phyloP scores from a whole-genome alignment of 2,113 vertebrate genomes.

The Nestor notabilis region DNA sequence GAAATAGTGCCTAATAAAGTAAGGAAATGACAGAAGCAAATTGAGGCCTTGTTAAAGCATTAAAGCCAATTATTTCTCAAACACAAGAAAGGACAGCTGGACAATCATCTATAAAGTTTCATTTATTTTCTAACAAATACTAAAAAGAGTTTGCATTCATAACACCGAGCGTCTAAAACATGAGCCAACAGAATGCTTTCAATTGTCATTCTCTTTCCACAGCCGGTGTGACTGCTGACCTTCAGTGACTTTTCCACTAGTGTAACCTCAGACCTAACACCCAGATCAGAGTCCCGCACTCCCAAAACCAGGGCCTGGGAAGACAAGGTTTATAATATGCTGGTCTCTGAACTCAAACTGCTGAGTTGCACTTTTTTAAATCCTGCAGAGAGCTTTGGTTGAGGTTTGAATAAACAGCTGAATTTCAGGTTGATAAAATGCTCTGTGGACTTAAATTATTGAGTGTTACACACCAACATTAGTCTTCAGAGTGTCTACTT shows the following conservation, averaged over 20 bases:
- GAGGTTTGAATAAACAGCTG: constrained; percentile 24
- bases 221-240: neutral
- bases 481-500: neutral
- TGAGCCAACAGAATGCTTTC: rapidly evolving
- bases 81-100: neutral
- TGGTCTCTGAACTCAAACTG: constrained; percentile 58
- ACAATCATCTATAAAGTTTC: neutral
- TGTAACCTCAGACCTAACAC: neutral
- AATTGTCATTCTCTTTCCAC: constrained; percentile 31
- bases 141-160: neutral
- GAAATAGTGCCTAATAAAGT: constrained; percentile 39
- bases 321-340: neutral
- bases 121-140: neutral
- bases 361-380: neutral
- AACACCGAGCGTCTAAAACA: neutral
- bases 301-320: constrained; percentile 33
- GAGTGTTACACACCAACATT: neutral
- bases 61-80: neutral
- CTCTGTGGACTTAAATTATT: neutral
- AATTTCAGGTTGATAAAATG: neutral
- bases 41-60: neutral
- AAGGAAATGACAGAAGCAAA: constrained; percentile 37
- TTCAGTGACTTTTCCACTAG: constrained; percentile 5
- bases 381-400: neutral
- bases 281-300: neutral